phyloP scores from a whole-genome alignment of 2,888 invertebrate genomes.

The Lasioglossum vierecki region DNA sequence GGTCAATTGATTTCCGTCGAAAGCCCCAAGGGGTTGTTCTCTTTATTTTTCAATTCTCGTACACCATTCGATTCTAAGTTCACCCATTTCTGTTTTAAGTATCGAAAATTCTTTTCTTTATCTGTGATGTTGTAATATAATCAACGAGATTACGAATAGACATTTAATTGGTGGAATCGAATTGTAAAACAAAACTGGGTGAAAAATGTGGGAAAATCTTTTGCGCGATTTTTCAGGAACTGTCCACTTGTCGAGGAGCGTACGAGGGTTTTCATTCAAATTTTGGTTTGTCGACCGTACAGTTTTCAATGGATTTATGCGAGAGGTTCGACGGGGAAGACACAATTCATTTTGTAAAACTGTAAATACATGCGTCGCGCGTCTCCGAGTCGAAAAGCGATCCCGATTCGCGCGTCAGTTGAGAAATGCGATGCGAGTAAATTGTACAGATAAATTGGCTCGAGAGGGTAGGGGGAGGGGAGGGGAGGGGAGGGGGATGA shows the following conservation, averaged over 20 bases:
- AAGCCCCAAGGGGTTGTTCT: background rate
- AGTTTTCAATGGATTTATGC: background rate
- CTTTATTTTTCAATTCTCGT: constrained; percentile 9
- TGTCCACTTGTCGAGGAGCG: background rate
- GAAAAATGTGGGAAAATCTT: background rate
- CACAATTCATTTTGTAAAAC: constrained; percentile 39
- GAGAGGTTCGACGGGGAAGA: background rate
- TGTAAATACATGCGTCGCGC: constrained; percentile 48
- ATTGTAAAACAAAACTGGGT: background rate
- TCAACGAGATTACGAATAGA: background rate
- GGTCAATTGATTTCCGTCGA: constrained; percentile 14
- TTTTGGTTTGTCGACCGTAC: background rate
- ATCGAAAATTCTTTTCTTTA: background rate
- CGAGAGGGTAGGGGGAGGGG: background rate
- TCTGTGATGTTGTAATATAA: background rate
- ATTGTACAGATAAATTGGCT: constrained; percentile 48
- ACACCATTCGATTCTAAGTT: background rate
- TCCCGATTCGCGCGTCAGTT: constrained; percentile 1
- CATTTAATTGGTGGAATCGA: background rate
- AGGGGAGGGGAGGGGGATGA: background rate
- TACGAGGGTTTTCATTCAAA: background rate
- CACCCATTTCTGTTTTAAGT: background rate
- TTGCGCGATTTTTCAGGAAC: background rate
- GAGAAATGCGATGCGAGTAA: constrained; percentile 1
- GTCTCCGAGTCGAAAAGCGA: constrained; percentile 41